Evolutionary conservation across 2,113 vertebrate genomes (phyloP).

Genomic region (Brachirus orientalis): DNA sequence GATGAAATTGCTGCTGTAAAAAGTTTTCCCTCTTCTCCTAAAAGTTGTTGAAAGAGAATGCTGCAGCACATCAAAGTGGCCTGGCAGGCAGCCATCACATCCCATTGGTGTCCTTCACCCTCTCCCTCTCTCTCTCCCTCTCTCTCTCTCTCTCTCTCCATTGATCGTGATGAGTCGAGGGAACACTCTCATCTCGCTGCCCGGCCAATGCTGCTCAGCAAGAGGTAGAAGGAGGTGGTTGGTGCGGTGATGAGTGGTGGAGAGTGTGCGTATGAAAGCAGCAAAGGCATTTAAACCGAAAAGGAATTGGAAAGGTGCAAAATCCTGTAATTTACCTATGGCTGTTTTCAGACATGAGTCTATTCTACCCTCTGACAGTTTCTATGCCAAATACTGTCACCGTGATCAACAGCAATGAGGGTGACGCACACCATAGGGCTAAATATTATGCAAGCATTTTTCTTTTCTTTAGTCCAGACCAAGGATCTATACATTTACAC

Average conservation of each 20-base stretch:
- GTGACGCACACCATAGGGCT: no score
- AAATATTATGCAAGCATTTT: no score
- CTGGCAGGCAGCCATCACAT: conserved; percentile 76
- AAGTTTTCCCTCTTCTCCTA: conserved; percentile 70
- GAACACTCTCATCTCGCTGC: conserved; percentile 60
- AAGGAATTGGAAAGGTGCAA: background rate
- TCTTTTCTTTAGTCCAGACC: no score
- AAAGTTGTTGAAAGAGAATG: conserved; percentile 78
- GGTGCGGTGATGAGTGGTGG: background rate
- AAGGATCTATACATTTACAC: no score
- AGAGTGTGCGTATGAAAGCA: conserved; percentile 9
- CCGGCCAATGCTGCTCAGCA: conserved; percentile 49
- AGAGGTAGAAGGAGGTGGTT: conserved; percentile 34
- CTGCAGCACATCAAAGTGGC: conserved; percentile 77
- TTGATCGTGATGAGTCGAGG: conserved; percentile 63
- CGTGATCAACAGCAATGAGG: no score
- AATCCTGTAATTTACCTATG: background rate
- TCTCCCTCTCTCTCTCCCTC: conserved; percentile 26
- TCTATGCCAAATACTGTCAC: no score
- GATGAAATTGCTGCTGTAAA: conserved; percentile 74
- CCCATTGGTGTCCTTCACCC: conserved; percentile 76
- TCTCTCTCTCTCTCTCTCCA: conserved; percentile 39
- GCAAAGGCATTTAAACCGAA: conserved; percentile 23
- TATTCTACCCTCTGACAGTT: background rate
- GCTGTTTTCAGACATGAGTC: background rate